phyloP scores from a whole-genome alignment of 1,140 invertebrate species.

The Neodiprion lecontei region DNA sequence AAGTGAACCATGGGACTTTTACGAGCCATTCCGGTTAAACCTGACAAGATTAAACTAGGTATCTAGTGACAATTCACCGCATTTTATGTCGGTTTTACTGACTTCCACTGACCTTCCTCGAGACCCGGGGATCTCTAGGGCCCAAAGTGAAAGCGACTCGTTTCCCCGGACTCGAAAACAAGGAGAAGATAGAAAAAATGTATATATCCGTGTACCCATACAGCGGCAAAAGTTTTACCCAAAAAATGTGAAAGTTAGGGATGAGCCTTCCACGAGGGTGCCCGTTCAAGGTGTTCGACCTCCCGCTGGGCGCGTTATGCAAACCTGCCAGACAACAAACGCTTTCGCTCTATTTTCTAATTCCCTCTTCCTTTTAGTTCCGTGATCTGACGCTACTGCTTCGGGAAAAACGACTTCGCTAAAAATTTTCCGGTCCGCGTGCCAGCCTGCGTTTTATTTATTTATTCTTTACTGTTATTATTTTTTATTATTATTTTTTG shows the following conservation, averaged over 20 bases:
- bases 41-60: not conserved
- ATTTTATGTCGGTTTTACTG: not conserved
- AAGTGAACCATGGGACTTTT: not conserved
- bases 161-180: not conserved
- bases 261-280: not conserved
- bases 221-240: not conserved
- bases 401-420: too few relatives aligned
- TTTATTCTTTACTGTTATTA: too few relatives aligned
- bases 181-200: not conserved
- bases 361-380: not conserved
- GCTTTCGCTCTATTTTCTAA: not conserved
- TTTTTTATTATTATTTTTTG: too few relatives aligned
- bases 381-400: too few relatives aligned
- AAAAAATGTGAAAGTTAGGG: conserved; percentile 2
- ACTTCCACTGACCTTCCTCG: not conserved
- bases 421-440: too few relatives aligned
- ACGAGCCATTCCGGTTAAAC: not conserved
- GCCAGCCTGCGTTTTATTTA: too few relatives aligned
- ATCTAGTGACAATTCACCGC: not conserved
- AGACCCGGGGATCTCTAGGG: not conserved
- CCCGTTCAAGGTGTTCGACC: not conserved
- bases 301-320: not conserved
- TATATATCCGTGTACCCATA: not conserved
- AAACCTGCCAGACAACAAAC: not conserved
- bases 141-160: not conserved